Evolutionary conservation across 2,888 invertebrate genomes (phyloP).

Genomic region (Lycocerus yunnanus): DNA sequence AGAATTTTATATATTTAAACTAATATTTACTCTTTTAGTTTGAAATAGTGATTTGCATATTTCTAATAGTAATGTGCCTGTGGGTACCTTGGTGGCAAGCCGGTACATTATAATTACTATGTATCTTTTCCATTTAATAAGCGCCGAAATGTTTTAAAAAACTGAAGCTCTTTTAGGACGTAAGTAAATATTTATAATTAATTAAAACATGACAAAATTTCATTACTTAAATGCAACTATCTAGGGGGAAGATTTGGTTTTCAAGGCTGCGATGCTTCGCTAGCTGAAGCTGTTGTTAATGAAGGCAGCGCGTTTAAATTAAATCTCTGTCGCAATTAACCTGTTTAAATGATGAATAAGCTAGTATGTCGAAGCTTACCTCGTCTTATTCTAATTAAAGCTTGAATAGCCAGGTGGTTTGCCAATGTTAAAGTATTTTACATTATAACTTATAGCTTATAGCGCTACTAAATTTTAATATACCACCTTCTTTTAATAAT

Average conservation of each 20-base stretch:
- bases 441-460: neutral
- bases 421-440: conserved; percentile 15
- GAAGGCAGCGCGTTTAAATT: conserved; percentile 39
- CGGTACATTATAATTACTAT: too few relatives aligned
- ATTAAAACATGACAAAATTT: neutral
- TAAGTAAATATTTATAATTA: neutral
- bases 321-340: conserved; percentile 42
- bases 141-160: neutral
- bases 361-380: conserved; percentile 18
- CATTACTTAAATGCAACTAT: neutral
- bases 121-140: too few relatives aligned
- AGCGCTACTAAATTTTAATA: neutral
- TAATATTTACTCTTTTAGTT: neutral
- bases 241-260: conserved; percentile 9
- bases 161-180: neutral
- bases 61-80: neutral
- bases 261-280: conserved; percentile 13
- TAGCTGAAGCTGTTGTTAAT: conserved; percentile 35
- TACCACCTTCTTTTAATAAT: neutral
- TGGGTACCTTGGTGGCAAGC: neutral
- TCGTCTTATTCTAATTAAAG: conserved; percentile 23
- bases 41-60: neutral
- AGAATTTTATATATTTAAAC: neutral
- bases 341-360: conserved; percentile 40
- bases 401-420: conserved; percentile 17